These are phyloP conservation scores for Arizona elegans DNA, from an alignment of 2,113 vertebrate genomes.

Conservation along the genomic window DNA sequence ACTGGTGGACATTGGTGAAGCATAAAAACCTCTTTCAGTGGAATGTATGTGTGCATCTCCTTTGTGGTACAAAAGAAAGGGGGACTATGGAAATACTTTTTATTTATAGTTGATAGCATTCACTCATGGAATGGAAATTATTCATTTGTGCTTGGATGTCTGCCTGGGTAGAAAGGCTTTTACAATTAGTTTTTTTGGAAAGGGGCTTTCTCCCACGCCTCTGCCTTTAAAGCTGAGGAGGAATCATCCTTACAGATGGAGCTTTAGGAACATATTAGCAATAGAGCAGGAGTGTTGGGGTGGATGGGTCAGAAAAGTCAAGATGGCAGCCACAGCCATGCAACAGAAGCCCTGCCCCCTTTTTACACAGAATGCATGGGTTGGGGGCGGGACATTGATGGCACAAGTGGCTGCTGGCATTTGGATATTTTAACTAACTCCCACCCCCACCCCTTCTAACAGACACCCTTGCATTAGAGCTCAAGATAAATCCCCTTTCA, in stretches of 20 bases:
- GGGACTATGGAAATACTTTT: not conserved
- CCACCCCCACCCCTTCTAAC: not conserved
- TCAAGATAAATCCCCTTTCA: not conserved
- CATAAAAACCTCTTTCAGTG: not conserved
- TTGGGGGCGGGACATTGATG: not conserved
- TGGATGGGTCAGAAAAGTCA: not conserved
- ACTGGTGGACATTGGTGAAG: conserved; percentile 7
- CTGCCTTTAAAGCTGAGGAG: not conserved
- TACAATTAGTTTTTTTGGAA: not conserved
- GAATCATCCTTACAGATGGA: not conserved
- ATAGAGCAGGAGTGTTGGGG: not conserved
- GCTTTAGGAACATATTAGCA: not conserved
- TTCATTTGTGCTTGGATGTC: not conserved
- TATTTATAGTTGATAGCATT: not conserved
- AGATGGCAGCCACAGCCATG: not conserved
- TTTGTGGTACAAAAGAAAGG: not conserved
- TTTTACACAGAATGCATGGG: not conserved
- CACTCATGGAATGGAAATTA: not conserved
- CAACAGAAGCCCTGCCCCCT: not conserved
- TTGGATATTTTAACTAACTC: not conserved
- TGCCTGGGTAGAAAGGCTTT: not conserved
- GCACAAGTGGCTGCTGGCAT: not conserved
- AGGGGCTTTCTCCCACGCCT: not conserved
- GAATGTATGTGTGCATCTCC: not conserved
- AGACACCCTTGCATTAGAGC: not conserved